Conservation (phyloP, 2,113 vertebrate species). For the Entomyzon cyanotis region DNA sequence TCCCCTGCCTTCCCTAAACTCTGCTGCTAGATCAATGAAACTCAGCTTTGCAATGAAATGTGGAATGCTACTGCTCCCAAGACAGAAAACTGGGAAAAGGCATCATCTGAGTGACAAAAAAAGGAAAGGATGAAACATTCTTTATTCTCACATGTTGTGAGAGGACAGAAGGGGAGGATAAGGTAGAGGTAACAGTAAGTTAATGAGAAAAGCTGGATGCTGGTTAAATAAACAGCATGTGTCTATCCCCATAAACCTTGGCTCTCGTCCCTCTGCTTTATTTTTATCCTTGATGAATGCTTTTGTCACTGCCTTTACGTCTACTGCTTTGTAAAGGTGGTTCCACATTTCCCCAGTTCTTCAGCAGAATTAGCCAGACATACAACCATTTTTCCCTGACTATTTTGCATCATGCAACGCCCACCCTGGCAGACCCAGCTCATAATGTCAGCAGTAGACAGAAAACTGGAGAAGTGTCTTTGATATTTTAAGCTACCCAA, state of each 20-base stretch:
- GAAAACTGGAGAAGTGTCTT: not conserved
- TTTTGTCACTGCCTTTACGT: not conserved
- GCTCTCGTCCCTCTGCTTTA: not conserved
- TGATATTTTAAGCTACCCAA: not conserved
- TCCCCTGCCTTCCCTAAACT: not conserved
- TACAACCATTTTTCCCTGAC: not conserved
- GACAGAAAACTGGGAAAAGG: conserved; percentile 30
- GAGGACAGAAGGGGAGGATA: conserved; percentile 21
- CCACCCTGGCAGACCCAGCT: not conserved
- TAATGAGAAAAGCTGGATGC: not conserved
- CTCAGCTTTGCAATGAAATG: not conserved
- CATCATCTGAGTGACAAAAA: not conserved
- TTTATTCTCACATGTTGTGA: not conserved
- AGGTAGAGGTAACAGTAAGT: not conserved
- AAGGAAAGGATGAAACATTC: not conserved
- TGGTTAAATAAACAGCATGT: conserved; percentile 20
- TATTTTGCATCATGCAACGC: not conserved
- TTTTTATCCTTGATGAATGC: not conserved
- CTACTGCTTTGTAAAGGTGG: not conserved
- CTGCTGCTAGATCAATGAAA: conserved; percentile 3
- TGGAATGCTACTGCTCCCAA: not conserved
- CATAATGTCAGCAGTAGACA: not conserved
- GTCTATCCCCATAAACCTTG: conserved; percentile 8
- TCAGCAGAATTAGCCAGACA: not conserved
- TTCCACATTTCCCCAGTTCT: not conserved